Evolutionary conservation across 2,113 vertebrate genomes (phyloP), one percentile per base, ranked within the genome.

Genomic region (Myxocyprinus asiaticus): DNA sequence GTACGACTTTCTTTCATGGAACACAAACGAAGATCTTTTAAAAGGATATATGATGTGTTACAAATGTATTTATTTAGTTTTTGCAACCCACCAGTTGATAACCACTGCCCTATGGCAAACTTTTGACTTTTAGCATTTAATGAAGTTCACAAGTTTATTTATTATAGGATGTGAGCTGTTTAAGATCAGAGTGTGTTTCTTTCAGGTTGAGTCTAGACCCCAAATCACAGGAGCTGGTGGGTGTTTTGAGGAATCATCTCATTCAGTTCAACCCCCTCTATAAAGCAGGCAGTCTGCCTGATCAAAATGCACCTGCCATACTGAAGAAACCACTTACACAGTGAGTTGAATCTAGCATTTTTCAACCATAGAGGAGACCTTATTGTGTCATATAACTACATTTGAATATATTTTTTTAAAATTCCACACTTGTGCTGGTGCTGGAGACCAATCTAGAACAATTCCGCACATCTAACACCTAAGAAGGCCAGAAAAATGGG

Each of bases 181-280:
- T 43, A 10, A 33, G 7, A 44, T 3, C 11, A 42, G 22, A 44
- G 5, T 73, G 43, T 44, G 7, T 76, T 74, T 72, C 4, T 51
- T 6, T 62, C 11, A 99, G 97, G 88, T 95, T 99, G 10, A 98
- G 96, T 84, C 90, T 99, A 82, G 97, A 99, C 81, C 95, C 96
- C 9, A 96, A 94, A 67, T 95, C 97, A 8, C 96, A 98, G 85
- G 93, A 94, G 45, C 85, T 95, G 84, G 96, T 97, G 56, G 95
- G 95, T 6, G 81, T 95, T 56, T 91, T 99, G 65, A 94, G 97
- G 53, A 94, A 86, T 79, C 96, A 96, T 73, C 92, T 99, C 63
- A 88, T 94, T 76, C 97, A 99, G 86, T 99, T 99, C 76, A 98
- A 94, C 84, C 90, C 95, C 7, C 95, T 96, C 70, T 99, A 96